phyloP scores from a whole-genome alignment of 2,797 vertebrate genomes.

The Zenarchopterus dispar region DNA sequence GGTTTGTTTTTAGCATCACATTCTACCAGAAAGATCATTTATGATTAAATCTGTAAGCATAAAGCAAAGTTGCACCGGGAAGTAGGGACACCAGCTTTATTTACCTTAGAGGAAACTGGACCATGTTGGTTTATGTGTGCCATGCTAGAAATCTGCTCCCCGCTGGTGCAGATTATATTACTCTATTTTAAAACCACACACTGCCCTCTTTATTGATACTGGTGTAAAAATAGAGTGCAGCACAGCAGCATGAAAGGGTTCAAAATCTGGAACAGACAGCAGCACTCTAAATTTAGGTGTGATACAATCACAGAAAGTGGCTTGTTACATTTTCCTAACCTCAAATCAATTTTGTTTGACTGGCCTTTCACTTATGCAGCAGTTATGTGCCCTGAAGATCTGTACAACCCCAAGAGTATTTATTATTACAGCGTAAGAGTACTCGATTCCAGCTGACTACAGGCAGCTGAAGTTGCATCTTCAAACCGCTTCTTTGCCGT shows the following conservation, averaged over 20 bases:
- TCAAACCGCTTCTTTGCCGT: constrained; percentile 2
- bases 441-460: not conserved
- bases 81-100: constrained; percentile 40
- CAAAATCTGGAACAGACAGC: constrained; percentile 74
- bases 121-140: constrained; percentile 26
- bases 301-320: constrained; percentile 65
- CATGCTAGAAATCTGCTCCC: constrained; percentile 56
- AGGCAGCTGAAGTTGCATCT: not conserved
- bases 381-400: constrained; percentile 48
- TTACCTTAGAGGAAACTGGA: constrained; percentile 44
- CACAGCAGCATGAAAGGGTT: constrained; percentile 53
- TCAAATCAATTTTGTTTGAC: constrained; percentile 55
- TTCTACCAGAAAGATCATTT: constrained; percentile 5
- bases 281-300: constrained; percentile 71
- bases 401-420: not conserved
- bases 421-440: too few species aligned
- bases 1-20: constrained; percentile 11
- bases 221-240: constrained; percentile 74
- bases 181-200: constrained; percentile 67
- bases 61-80: constrained; percentile 12
- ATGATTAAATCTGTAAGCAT: constrained; percentile 11
- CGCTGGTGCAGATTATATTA: constrained; percentile 51
- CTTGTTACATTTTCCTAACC: constrained; percentile 68
- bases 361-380: constrained; percentile 48
- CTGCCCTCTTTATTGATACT: constrained; percentile 61